phyloP scores from a whole-genome alignment of 2,888 invertebrate genomes.

The Apotomis betuletana region DNA sequence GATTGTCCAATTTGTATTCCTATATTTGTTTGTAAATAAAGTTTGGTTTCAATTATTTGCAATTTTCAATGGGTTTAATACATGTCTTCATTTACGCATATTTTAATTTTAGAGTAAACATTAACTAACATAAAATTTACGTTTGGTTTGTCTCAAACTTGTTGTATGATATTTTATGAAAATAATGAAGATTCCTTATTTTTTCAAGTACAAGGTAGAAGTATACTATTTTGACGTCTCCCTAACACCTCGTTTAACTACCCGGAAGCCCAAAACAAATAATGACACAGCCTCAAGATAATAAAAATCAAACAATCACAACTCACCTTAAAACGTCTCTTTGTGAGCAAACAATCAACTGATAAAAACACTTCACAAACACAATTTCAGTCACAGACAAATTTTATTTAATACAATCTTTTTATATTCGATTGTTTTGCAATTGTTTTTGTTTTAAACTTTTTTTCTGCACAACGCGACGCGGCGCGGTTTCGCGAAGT shows the following conservation, averaged over 20 bases:
- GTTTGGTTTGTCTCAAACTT: no score
- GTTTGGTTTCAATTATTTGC: no score
- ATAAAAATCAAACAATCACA: constrained; percentile 32
- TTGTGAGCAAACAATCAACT: constrained; percentile 21
- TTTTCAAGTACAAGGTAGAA: not conserved
- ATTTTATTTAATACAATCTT: not conserved
- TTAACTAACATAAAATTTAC: no score
- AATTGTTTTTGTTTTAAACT: constrained; percentile 8
- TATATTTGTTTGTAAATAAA: no score
- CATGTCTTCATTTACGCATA: no score
- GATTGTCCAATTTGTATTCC: no score
- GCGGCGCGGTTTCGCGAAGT: no score
- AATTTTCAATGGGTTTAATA: no score
- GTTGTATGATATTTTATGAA: no score
- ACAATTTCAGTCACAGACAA: constrained; percentile 12
- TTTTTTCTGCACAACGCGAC: not conserved
- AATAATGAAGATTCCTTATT: no score
- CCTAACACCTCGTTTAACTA: constrained; percentile 6
- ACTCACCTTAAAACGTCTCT: constrained; percentile 35
- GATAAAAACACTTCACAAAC: constrained; percentile 36
- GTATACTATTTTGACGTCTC: constrained; percentile 9
- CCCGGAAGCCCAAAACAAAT: constrained; percentile 20
- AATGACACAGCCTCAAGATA: constrained; percentile 28
- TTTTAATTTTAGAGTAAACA: no score
- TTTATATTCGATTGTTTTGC: not conserved